Percentiles rank a stretch among this genome's conserved stretches.
Conservation (phyloP, 1,140 invertebrate species). For the Acromyrmex echinatior region DNA sequence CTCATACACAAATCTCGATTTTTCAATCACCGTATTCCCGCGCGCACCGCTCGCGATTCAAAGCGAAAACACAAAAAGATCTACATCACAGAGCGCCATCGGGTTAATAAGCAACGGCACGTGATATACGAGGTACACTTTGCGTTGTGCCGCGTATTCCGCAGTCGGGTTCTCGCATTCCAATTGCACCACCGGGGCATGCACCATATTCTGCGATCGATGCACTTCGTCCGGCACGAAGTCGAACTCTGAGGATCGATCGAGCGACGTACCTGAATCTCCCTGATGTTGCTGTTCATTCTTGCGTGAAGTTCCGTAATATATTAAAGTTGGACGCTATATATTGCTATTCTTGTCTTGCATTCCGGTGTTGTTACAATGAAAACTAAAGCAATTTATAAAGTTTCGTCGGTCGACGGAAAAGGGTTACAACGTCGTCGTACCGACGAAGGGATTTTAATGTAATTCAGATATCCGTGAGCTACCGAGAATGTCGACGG, state of each 20-base stretch:
- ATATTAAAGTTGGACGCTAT: constrained; percentile 33
- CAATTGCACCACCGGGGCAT: constrained; percentile 11
- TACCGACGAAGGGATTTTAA: background rate
- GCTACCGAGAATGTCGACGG: background rate
- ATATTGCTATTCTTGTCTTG: constrained; percentile 5
- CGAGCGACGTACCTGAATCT: constrained; percentile 23
- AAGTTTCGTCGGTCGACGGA: constrained; percentile 10
- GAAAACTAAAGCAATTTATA: constrained; percentile 51
- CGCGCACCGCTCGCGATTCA: constrained; percentile 8
- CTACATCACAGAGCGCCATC: constrained; percentile 19
- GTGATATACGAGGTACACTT: constrained; percentile 28
- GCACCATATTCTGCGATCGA: constrained; percentile 1
- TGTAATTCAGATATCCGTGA: background rate
- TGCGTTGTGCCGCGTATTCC: background rate
- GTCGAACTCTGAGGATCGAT: constrained; percentile 42
- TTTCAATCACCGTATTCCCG: constrained; percentile 21
- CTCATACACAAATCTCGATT: constrained; percentile 10
- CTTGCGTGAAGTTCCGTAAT: constrained; percentile 18
- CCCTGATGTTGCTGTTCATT: constrained; percentile 6
- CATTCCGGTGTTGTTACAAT: constrained; percentile 33
- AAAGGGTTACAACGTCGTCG: background rate
- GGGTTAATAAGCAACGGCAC: background rate
- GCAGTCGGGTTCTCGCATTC: constrained; percentile 22
- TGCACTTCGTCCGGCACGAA: constrained; percentile 25
- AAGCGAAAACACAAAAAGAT: constrained; percentile 45